These are phyloP conservation scores for Pagetopsis macropterus DNA, from an alignment of 2,797 vertebrate species.

Conservation along the genomic window DNA sequence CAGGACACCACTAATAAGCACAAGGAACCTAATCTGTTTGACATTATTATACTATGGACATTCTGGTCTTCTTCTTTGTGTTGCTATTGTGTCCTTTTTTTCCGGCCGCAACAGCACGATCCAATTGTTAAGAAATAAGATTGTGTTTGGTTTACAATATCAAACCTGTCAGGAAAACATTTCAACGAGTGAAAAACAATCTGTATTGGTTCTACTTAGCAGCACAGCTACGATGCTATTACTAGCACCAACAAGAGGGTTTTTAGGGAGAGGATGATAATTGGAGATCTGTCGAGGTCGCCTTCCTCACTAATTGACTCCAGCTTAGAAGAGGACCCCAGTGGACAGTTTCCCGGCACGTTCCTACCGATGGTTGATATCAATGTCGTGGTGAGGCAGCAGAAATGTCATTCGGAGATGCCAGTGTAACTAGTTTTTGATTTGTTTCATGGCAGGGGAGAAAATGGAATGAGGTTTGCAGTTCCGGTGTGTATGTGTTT, in stretches of 20 bases:
- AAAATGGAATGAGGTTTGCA: slow-evolving; percentile 59
- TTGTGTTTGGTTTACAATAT: slow-evolving; percentile 25
- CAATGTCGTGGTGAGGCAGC: slow-evolving; percentile 41
- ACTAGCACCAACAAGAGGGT: slow-evolving; percentile 54
- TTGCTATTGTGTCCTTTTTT: slow-evolving; percentile 20
- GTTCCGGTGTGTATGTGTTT: slow-evolving; percentile 31
- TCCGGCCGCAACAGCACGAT: slow-evolving; percentile 12
- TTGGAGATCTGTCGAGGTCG: slow-evolving; percentile 60
- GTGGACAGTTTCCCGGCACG: slow-evolving; percentile 40
- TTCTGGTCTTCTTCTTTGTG: slow-evolving; percentile 1
- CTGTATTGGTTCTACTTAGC: slow-evolving; percentile 38
- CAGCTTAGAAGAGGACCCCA: slow-evolving; percentile 46
- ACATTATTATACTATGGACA: neutral
- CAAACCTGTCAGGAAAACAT: slow-evolving; percentile 20
- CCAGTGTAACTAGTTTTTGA: slow-evolving; percentile 68
- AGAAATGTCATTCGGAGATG: slow-evolving; percentile 46
- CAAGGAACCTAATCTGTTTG: no score
- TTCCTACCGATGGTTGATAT: slow-evolving; percentile 54
- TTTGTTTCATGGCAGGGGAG: slow-evolving; percentile 74
- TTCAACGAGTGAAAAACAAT: slow-evolving; percentile 36
- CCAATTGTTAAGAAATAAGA: slow-evolving; percentile 2
- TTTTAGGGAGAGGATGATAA: slow-evolving; percentile 57
- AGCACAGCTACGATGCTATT: slow-evolving; percentile 42
- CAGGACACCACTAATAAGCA: no score
- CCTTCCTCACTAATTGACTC: slow-evolving; percentile 69